phyloP scores from a whole-genome alignment of 2,113 vertebrate species.

The Tor tambroides region DNA sequence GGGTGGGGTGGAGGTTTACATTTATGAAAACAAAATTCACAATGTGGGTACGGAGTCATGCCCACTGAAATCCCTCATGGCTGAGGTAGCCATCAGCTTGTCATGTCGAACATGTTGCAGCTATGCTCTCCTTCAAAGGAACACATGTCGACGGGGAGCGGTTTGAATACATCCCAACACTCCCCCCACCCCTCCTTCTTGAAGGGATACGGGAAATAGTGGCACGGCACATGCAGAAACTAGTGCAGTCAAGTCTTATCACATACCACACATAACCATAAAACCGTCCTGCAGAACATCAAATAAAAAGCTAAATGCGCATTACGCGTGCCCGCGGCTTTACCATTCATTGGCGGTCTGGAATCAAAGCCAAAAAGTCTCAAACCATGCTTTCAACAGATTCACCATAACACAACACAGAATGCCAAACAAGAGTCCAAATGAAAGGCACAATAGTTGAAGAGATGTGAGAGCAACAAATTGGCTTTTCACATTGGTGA shows the following conservation, averaged over 20 bases:
- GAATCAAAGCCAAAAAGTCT: slow-evolving; percentile 61
- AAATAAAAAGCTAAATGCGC: slow-evolving; percentile 62
- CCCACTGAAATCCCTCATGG: slow-evolving; percentile 73
- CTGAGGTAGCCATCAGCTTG: slow-evolving; percentile 72
- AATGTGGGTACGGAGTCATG: slow-evolving; percentile 78
- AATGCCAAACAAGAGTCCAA: slow-evolving; percentile 64
- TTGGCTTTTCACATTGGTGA: slow-evolving; percentile 33
- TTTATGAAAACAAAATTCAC: slow-evolving; percentile 73
- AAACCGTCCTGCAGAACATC: slow-evolving; percentile 54
- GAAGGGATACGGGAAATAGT: slow-evolving; percentile 51
- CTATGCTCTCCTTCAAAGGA: slow-evolving; percentile 67
- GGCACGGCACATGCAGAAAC: slow-evolving; percentile 70
- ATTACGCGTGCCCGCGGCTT: slow-evolving; percentile 56
- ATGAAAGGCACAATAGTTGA: slow-evolving; percentile 84
- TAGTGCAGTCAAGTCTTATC: slow-evolving; percentile 62
- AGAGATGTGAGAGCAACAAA: slow-evolving; percentile 48
- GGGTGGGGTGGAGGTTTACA: slow-evolving; percentile 46
- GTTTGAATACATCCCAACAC: slow-evolving; percentile 55
- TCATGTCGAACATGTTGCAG: slow-evolving; percentile 78
- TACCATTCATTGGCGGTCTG: slow-evolving; percentile 59
- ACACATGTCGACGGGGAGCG: slow-evolving; percentile 65
- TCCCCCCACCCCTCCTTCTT: slow-evolving; percentile 14
- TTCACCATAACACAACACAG: slow-evolving; percentile 66
- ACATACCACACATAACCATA: slow-evolving; percentile 64
- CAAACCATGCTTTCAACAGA: slow-evolving; percentile 77